Base-by-base conservation (phyloP, 2,888 invertebrate species). In the Ophioninae sp. region DNA sequence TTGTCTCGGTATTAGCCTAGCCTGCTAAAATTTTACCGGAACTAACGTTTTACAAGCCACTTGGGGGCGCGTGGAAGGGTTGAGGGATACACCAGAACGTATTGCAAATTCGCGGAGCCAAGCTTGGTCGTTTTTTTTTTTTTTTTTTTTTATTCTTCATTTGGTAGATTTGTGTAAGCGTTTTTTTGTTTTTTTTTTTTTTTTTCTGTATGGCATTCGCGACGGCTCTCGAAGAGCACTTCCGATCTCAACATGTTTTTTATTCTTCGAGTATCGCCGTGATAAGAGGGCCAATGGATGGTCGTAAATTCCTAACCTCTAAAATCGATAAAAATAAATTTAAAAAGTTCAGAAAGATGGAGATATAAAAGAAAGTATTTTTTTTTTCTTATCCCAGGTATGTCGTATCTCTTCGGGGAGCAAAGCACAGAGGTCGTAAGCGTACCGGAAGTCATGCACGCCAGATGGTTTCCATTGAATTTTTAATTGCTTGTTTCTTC, bases 1-100 rank as follows among this genome's bases (percentile, higher is more conserved):
- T 67, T 74, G 78, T 30, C 78, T 79, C 82, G 82, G 78, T 82
- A 82, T 82, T 75, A 79, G 79, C 82, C 68, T 75, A 69, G 79
- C 70, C 65, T 65, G 74, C 74, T 69, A 59, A 74, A 79, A 82
- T 82, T 79, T 79, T 39, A 74, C 68, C 37, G 74, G 57, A 74
- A 74, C 64, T 39, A 72, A 79, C 61, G 75, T 82, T 79, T 75
- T 72, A 65, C 56, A 72, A 61, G 21, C 74, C 75, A 79, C 82
- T 82, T 68, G 50, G 74, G 8, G 44, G 44, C 8, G 17, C 50
- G 50, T 17, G 50, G 17, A 6, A 50, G 17, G 50, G 17, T 50
- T 23, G 59, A 30, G 8, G 59, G 41, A 64, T 39, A 77, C 57
- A n/a, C 39, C 30, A 23, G 70, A 59, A 82, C 70, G 72, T 79